phyloP scores from a whole-genome alignment of 2,888 invertebrate genomes.

The Phragmatobia fuliginosa region DNA sequence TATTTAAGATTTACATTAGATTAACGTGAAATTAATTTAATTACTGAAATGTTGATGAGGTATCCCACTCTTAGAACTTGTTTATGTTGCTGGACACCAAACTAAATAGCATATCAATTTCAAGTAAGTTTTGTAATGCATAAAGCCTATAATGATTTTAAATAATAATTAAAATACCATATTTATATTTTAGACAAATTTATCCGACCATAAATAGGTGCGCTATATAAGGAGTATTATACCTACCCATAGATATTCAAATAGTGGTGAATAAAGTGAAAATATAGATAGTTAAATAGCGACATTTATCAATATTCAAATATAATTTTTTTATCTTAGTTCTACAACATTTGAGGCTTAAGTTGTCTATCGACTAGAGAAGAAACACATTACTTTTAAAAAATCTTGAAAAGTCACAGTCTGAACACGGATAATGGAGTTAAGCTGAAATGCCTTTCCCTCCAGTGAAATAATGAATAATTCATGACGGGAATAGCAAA shows the following conservation, averaged over 20 bases:
- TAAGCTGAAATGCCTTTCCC: neutral
- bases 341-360: neutral
- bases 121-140: neutral
- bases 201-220: too few relatives aligned
- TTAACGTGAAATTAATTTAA: neutral
- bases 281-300: too few relatives aligned
- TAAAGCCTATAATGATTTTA: too few relatives aligned
- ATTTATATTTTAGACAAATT: too few relatives aligned
- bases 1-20: neutral
- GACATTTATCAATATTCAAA: neutral
- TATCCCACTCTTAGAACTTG: neutral
- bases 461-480: conserved; percentile 14
- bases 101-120: neutral
- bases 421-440: neutral
- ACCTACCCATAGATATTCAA: too few relatives aligned
- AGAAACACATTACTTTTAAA: neutral
- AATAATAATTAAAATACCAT: too few relatives aligned
- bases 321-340: neutral
- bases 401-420: neutral
- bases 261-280: too few relatives aligned
- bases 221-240: too few relatives aligned
- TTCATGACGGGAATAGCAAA: conserved; percentile 16
- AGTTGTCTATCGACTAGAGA: neutral
- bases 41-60: neutral
- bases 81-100: neutral